Evolutionary conservation across 1,140 invertebrate species (phyloP), one percentile per base, ranked within the genome.

Genomic region (Vanessa tameamea): DNA sequence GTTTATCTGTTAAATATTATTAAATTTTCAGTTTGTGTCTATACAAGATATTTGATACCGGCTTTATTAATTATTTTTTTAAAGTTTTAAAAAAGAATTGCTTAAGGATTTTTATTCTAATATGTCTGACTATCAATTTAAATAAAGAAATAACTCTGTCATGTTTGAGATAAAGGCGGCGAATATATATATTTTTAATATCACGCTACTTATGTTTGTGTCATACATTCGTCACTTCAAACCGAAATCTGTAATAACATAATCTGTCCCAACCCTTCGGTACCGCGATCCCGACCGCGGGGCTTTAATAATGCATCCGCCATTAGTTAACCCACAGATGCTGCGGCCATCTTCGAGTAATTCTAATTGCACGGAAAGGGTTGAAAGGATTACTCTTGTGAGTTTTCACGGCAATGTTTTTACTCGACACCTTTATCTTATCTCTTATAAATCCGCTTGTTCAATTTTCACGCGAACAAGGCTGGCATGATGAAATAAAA

Each of bases 241-340:
- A 80, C 80, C 79, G 74, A 85, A 84, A 84, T 82, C 78, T 77
- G 72, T 86, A 84, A 88, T 85, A 82, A 75, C 84, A 86, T 89
- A 89, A 89, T 91, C 86, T 89, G 83, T 87, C 87, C 84, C 83
- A 85, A 89, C 87, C 87, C 87, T 85, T 79, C 73, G 71, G 50
- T 55, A 63, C 75, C 64, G 69, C 74, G 67, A 75, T 67, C 78
- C 81, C 82, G 72, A 77, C 83, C 81, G 76, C 80, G 69, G 79
- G 82, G 79, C 78, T 87, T 92, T 87, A 92, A 92, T 92, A 92
- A 92, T 92, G 85, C 86, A 92, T 85, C 78, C 75, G 79, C 88
- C 90, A 92, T 92, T 92, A 92, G 87, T 88, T 87, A 87, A 83
- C 86, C 87, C 86, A 77, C 87, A 87, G 87, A 88, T 86, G 85